phyloP scores from a whole-genome alignment of 2,113 vertebrate species.

The Pollimyrus isidori region DNA sequence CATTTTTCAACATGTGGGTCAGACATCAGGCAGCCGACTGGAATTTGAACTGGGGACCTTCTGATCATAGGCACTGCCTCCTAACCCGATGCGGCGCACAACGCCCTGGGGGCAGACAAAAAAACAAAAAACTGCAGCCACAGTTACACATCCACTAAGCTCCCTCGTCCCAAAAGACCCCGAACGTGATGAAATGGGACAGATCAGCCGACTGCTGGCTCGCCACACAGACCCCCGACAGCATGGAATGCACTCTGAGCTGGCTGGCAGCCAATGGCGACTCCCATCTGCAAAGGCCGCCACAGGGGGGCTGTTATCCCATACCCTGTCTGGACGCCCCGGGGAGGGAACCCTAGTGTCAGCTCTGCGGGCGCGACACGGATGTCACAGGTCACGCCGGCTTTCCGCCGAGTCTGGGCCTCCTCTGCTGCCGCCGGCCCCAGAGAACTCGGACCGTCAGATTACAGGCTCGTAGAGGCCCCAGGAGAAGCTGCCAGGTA shows the following conservation, averaged over 20 bases:
- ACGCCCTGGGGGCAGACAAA: not conserved
- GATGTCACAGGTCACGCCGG: not conserved
- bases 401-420: not conserved
- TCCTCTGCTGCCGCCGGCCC: not conserved
- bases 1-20: not conserved
- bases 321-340: not conserved
- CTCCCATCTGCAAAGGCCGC: not conserved
- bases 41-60: not conserved
- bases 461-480: not conserved
- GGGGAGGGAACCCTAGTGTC: not conserved
- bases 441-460: not conserved
- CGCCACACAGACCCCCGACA: not conserved
- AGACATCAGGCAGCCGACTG: not conserved
- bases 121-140: not conserved
- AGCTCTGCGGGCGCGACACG: not conserved
- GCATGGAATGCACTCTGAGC: not conserved
- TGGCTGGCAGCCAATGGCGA: not conserved
- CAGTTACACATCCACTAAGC: not conserved
- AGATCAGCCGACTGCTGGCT: not conserved
- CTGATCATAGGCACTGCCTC: not conserved
- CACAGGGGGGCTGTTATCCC: not conserved
- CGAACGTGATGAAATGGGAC: not conserved
- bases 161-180: not conserved
- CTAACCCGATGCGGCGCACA: not conserved
- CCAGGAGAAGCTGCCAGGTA: not conserved